These are phyloP conservation scores for Gobiocypris rarus DNA, from an alignment of 2,113 vertebrate genomes.

Conservation along the genomic window DNA sequence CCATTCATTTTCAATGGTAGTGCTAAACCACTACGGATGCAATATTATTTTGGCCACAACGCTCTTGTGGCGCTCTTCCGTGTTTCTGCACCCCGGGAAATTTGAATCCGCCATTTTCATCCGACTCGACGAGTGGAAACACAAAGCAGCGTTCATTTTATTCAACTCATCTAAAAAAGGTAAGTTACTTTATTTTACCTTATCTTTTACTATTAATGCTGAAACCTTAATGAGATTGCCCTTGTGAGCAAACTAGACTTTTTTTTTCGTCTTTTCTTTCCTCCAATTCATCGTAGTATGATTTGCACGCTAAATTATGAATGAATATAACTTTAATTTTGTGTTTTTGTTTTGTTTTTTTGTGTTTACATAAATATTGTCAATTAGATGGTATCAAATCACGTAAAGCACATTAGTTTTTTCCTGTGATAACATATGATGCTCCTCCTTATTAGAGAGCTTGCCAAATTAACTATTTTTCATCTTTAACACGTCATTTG, in stretches of 20 bases:
- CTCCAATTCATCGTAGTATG: background rate
- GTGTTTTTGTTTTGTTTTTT: too few species aligned
- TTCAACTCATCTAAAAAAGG: background rate
- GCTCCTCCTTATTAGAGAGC: too few species aligned
- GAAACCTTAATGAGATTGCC: background rate
- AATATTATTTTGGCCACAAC: background rate
- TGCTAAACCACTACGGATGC: background rate
- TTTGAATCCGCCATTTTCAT: background rate
- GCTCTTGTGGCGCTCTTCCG: too few species aligned
- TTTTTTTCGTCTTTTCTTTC: background rate
- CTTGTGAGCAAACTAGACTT: background rate
- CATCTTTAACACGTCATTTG: too few species aligned
- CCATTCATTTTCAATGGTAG: too few species aligned
- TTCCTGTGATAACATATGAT: too few species aligned
- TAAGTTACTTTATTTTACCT: background rate
- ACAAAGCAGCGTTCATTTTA: too few species aligned
- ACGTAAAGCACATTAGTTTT: too few species aligned
- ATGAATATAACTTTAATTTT: background rate
- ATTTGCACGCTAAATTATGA: background rate
- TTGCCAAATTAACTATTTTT: too few species aligned
- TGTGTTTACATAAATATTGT: too few species aligned
- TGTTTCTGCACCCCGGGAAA: background rate
- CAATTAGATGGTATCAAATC: too few species aligned
- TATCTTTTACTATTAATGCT: background rate
- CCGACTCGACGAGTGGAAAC: too few species aligned